phyloP scores from a whole-genome alignment of 2,888 invertebrate species.

The Limenitis camilla region DNA sequence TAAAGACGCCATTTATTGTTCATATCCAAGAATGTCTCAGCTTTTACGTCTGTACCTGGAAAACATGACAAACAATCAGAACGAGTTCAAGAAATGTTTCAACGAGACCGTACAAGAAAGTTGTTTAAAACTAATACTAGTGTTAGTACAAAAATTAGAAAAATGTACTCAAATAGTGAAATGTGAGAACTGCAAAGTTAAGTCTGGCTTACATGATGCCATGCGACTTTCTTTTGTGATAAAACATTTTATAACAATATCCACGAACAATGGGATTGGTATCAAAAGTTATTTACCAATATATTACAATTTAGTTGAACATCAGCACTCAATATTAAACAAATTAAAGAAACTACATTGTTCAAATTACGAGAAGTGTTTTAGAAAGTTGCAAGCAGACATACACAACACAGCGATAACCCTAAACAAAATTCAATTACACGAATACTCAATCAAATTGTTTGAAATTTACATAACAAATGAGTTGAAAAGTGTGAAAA shows the following conservation, averaged over 20 bases:
- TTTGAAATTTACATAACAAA: constrained; percentile 49
- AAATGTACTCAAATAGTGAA: constrained; percentile 43
- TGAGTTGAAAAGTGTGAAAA: constrained; percentile 36
- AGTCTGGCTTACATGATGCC: constrained; percentile 50
- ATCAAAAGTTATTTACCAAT: constrained; percentile 31
- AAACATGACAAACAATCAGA: constrained; percentile 28
- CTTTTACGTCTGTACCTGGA: constrained; percentile 50
- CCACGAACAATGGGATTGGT: constrained; percentile 30
- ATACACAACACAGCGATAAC: constrained; percentile 55
- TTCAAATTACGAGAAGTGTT: constrained; percentile 44
- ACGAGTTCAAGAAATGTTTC: constrained; percentile 25
- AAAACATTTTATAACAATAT: constrained; percentile 40
- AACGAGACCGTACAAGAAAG: constrained; percentile 30
- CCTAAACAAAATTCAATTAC: constrained; percentile 43
- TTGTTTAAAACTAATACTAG: constrained; percentile 42
- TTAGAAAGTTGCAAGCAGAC: constrained; percentile 50
- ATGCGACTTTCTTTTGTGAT: constrained; percentile 45
- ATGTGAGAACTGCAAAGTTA: constrained; percentile 51
- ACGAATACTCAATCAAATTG: constrained; percentile 46
- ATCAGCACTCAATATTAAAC: constrained; percentile 42
- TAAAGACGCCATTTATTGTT: constrained; percentile 32
- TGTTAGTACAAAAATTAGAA: constrained; percentile 38
- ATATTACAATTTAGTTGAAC: constrained; percentile 31
- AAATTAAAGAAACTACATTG: constrained; percentile 41
- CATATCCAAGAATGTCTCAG: constrained; percentile 52